Base-by-base conservation (phyloP, 2,888 invertebrate genomes). In the Palloptera scutellata region DNA sequence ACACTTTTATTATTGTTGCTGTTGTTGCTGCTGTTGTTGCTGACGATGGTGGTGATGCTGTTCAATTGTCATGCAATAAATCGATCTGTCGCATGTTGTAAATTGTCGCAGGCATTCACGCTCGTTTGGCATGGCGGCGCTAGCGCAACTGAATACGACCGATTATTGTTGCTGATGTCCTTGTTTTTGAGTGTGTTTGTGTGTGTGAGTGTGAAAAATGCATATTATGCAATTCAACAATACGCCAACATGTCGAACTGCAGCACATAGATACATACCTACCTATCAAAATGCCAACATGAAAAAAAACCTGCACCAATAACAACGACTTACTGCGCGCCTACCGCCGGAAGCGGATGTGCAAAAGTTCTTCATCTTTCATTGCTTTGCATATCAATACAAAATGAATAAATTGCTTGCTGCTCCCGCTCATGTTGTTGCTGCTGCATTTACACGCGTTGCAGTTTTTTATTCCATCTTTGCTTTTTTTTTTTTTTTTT, bases 41-140 rank as follows among this genome's bases (percentile, higher is more conserved):
- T 64, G 63, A 54, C 53, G 63, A n/a, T 45, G 54, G 43, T 59
- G 20, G 66, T 66, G 61, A 53, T 66, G 69, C 69, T 62, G 67
- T 77, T 75, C 82, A 82, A 81, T 81, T 81, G 82, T 82, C 81
- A 81, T 76, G 81, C 80, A 82, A 81, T 81, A 81, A 81, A 81
- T 81, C 82, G 81, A 82, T 79, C 82, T 80, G 81, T 82, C 80
- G 79, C 77, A 77, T 77, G 79, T 74, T 82, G 80, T 82, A 81
- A 81, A 81, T 81, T 81, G 78, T 77, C 77, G 75, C 74, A 72
- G 76, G 73, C 64, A 68, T 61, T 64, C 52, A 60, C 51, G 64
- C 40, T 54, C 63, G 53, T 59, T 67, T 59, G 63, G 61, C 68
- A 62, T 69, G 58, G 52, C 57, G 64, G 45, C n/a, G 55, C 15